Conservation (phyloP, 2,888 invertebrate species). For the Cantharis flavilabris region DNA sequence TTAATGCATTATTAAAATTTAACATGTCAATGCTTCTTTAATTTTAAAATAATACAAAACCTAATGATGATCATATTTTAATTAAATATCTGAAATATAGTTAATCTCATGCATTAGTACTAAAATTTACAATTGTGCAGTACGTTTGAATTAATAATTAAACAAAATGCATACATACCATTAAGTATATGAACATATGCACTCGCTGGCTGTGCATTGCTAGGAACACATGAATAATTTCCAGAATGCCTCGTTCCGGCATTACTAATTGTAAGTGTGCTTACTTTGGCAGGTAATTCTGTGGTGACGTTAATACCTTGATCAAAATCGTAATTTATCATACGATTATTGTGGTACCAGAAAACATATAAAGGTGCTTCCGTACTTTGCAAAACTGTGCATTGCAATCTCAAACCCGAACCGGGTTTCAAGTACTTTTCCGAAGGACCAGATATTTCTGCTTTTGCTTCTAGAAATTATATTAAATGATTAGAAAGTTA, state of each 20-base stretch:
- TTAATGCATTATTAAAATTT: neutral
- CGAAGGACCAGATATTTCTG: constrained; percentile 82
- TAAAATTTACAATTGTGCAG: neutral
- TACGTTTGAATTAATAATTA: neutral
- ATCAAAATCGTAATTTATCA: constrained; percentile 90
- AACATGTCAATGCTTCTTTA: neutral
- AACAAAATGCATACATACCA: constrained; percentile 63
- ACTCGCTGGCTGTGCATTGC: constrained; percentile 85
- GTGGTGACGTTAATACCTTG: constrained; percentile 86
- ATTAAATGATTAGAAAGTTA: neutral
- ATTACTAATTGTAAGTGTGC: constrained; percentile 64
- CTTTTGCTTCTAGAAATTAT: constrained; percentile 74
- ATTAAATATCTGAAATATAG: neutral
- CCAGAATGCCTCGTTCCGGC: constrained; percentile 77
- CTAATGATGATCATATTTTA: neutral
- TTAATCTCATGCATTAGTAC: neutral
- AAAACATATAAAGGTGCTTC: constrained; percentile 84
- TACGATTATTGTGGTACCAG: constrained; percentile 88
- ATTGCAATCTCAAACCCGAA: constrained; percentile 79
- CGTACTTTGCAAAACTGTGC: constrained; percentile 81
- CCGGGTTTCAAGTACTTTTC: constrained; percentile 89
- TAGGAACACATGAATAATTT: constrained; percentile 87
- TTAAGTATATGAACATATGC: constrained; percentile 89
- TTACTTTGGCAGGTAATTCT: constrained; percentile 71
- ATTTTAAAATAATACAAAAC: neutral